Base-by-base conservation (phyloP, 2,888 invertebrate species). In the Phragmatobia fuliginosa region DNA sequence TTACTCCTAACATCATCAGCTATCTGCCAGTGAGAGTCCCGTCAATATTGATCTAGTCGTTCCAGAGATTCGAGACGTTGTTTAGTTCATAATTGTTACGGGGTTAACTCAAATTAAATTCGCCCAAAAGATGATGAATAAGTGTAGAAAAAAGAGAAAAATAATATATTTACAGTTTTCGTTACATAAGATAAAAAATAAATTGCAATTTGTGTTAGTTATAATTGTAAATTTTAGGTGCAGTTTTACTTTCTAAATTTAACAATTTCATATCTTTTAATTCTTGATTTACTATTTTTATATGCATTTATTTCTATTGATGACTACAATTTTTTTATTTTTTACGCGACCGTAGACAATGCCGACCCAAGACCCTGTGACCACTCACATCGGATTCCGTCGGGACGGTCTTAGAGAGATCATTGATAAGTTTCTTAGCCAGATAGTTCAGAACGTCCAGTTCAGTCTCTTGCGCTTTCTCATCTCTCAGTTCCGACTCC, bases 381-480 rank as follows among this genome's bases (percentile, higher is more conserved):
- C 10, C 71, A 81, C 88, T 84, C 73, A 95, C 95, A 75, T 94
- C 94, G 62, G 92, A 88, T 68, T 93, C 94, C 0, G 94, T 91
- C 0, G 94, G 94, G 2, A 94, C 91, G 71, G 78, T 87, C 83
- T 93, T 93, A 59, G 90, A 67, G n/a, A 94, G 77, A 41, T 94
- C 94, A 0, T 89, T 88, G 89, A 88, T 2, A 94, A 56, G 62
- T 92, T 91, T 74, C 94, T 94, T 81, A 89, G 94, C 93, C 7
- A 95, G 86, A 70, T 94, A 94, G 86, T 94, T 95, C 31, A 95
- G 89, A 74, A 95, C 95, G 78, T 95, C 92, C 60, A 95, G 91
- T 79, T 96, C 96, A 0, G 90, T 88, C 45, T 93, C 92, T 72
- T 96, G 96, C 10, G 93, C 91, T 10, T 93, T 90, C 67, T 95